Evolutionary conservation across 92 coral and sea anemone genomes (phyloP), one percentile per base, ranked within the genome.

Genomic region (Micromussa lordhowensis): DNA sequence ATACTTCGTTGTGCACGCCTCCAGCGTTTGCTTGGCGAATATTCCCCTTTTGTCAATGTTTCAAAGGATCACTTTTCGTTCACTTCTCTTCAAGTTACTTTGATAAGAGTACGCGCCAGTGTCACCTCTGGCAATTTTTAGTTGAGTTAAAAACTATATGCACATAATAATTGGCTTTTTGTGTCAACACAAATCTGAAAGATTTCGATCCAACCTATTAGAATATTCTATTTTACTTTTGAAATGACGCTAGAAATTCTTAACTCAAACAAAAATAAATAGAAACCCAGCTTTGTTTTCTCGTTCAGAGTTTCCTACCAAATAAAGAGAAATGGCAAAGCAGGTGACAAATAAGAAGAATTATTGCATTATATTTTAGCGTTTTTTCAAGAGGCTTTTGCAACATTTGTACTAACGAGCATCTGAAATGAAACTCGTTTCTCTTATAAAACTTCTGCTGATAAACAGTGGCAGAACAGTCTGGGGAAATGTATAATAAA

Each of bases 101-200:
- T 7, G 17, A 38, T 10, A 15, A 49, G 55, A 82, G 17, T 17
- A 4, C 12, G 12, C 21, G 63, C 38, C 29, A 22, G 14, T 22
- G 54, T 83, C 12, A 19, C 10, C 51, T 11, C 71, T 22, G 38
- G 30, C 40, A 82, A 82, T 29, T 11, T 4, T 21, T 6, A 44
- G 77, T 68, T 68, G 10, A 69, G 61, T 19, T 48, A 29, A 69
- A 82, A 44, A 29, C 51, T 36, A 73, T 36, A 53, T 73, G 29
- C 19, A 72, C 71, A 64, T 36, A 24, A 55, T 35, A 11, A 82
- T 82, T 30, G 79, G 34, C 55, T 72, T 84, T 35, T 49, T 57
- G n/a, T 58, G 78, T 84, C 58, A 84, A 84, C 74, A 84, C 17
- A 34, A 58, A 24, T 38, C 24, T 31, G 58, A 24, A 75, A 82